Conservation (phyloP, 2,888 invertebrate species). For the Oscheius sp. region DNA sequence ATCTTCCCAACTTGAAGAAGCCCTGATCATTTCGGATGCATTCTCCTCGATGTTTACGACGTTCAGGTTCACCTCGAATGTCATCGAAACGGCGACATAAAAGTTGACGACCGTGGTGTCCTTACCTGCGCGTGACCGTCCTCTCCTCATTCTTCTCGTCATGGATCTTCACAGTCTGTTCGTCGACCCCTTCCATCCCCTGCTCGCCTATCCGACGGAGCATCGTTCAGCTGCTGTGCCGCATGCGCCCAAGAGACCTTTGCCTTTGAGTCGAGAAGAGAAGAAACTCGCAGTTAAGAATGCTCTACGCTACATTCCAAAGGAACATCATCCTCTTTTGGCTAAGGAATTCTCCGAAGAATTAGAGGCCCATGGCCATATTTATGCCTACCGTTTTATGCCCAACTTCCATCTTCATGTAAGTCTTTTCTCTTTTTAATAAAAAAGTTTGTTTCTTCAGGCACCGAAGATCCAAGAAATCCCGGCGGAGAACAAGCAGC, state of each 20-base stretch:
- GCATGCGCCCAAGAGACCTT: constrained; percentile 62
- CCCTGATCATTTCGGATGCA: too few species aligned
- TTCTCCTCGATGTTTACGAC: too few species aligned
- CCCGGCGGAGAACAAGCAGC: constrained; percentile 64
- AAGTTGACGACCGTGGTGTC: constrained; percentile 25
- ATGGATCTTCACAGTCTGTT: constrained; percentile 22
- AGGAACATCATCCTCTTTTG: constrained; percentile 72
- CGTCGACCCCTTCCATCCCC: constrained; percentile 53
- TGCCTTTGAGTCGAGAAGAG: constrained; percentile 53
- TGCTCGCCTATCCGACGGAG: constrained; percentile 48
- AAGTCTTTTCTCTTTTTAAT: too few species aligned
- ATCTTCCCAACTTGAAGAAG: too few species aligned
- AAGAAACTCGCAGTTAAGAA: constrained; percentile 74
- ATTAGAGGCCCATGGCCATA: constrained; percentile 75
- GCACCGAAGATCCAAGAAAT: constrained; percentile 58
- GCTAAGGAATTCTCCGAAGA: constrained; percentile 74
- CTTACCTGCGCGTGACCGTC: constrained; percentile 27
- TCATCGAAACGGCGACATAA: constrained; percentile 26
- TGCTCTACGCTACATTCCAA: constrained; percentile 76
- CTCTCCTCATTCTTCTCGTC: not conserved
- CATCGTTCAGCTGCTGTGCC: constrained; percentile 46
- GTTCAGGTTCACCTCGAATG: too few species aligned
- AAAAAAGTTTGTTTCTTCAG: constrained; percentile 31
- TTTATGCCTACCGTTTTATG: constrained; percentile 76
- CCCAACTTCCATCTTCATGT: constrained; percentile 60